Conservation (phyloP, 2,113 vertebrate genomes). For the Erinaceus europaeus region DNA sequence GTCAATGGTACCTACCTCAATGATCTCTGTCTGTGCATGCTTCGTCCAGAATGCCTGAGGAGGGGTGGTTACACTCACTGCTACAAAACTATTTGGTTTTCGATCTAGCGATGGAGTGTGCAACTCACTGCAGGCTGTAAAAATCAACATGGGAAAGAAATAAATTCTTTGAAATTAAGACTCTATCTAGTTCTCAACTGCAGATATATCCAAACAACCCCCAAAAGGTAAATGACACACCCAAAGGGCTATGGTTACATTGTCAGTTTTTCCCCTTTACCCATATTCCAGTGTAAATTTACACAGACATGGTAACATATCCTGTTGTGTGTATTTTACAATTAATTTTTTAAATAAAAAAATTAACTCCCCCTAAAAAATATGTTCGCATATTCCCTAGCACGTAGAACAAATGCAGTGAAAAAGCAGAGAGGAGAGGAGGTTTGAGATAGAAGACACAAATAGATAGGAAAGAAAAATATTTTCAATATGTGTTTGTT, state of each 20-base stretch:
- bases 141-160: conserved; percentile 5
- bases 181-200: neutral
- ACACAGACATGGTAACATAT: too few relatives aligned
- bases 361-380: neutral
- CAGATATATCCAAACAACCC: neutral
- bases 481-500: too few relatives aligned
- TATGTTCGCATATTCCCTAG: neutral
- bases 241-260: neutral
- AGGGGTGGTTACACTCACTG: conserved; percentile 96
- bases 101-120: conserved; percentile 92
- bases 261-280: too few relatives aligned
- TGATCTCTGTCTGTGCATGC: conserved; percentile 97
- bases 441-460: neutral
- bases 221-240: neutral
- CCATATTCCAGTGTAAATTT: too few relatives aligned
- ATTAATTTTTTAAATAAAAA: too few relatives aligned
- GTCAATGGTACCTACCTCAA: conserved; percentile 88
- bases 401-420: neutral
- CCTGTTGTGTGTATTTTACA: too few relatives aligned
- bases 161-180: conserved; percentile 14
- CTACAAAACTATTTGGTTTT: conserved; percentile 97
- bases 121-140: conserved; percentile 93
- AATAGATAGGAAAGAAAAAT: neutral
- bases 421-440: neutral
- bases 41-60: conserved; percentile 99